Evolutionary conservation across 2,888 invertebrate species (phyloP), one percentile per base, ranked within the genome.

Genomic region (Lithophane leautieri): DNA sequence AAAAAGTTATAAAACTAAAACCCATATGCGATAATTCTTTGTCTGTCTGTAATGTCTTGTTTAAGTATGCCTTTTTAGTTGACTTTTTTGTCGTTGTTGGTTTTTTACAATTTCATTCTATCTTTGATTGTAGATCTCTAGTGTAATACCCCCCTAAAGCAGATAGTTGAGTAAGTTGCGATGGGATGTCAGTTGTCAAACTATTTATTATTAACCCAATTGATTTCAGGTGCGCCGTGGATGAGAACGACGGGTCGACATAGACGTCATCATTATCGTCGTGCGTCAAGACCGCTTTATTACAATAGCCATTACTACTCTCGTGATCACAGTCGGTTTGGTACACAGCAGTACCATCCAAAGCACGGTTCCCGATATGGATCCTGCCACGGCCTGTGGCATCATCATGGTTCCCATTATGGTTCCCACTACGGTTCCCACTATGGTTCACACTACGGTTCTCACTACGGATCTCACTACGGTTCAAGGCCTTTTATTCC

Each of bases 201-300:
- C 19, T 7, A 50, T 50, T 50, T 50, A 19, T 8, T 50, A 50
- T 0, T 50, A 50, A 50, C 19, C 8, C 19, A 7, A 61, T 71
- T 79, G 8, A 54, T 76, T 76, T 79, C 79, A 76, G 76, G 76
- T 76, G 79, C 76, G 28, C 71, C 76, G 25, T 16, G 34, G 22
- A 0, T 6, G 6, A 28, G 14, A 40, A 60, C 11, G 16, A 4
- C 2, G 16, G 14, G 4, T 25, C 7, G 34, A 4, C 44, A 54
- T 47, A 70, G 52, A 34, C 60, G 70, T 44, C 34, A 40, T 9
- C 42, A 76, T 52, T 9, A 22, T 19, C 12, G 11, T 47, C 58
- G 22, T 14, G 22, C 42, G 25, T 25, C 42, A 25, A 60, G 56
- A 34, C 3, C 6, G 50, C 11, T 14, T 19, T 12, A 34, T 34